Evolutionary conservation across 2,797 vertebrate species (phyloP), one percentile per base, ranked within the genome.

Genomic region (Podargus strigoides): DNA sequence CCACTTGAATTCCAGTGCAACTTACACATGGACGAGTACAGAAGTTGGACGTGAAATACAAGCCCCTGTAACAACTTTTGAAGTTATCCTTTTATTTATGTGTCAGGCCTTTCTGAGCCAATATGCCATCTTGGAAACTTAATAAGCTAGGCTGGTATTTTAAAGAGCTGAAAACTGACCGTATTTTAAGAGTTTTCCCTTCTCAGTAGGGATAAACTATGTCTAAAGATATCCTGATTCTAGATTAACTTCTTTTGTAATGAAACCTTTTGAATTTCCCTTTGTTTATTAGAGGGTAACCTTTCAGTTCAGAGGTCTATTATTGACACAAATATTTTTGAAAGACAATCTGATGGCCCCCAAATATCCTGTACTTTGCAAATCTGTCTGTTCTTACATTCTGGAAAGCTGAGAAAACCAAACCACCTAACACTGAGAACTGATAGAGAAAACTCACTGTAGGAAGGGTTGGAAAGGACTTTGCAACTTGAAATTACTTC

Each of bases 131-230:
- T 85, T 67, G 68, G 73, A 90, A 87, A 93, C 21, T 52, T 39
- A 73, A 53, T 46, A 87, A 80, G 7, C 39, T 87, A 87, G 70
- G 49, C 18, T 58, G 52, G 55, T 68, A 23, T 90, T 94, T 74
- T 91, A 78, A 88, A 90, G 73, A 81, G 62, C 28, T 91, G 52
- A 91, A 53, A 95, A 85, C 36, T 91, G 66, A 80, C 37, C 53
- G 68, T 55, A 60, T 41, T 56, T 89, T 79, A 73, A 34, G 83
- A 95, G 39, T 42, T 77, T 47, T 81, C 32, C 19, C 47, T 69
- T 32, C 47, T 81, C 42, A 41, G 27, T 36, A 42, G 27, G 50
- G 34, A 90, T 68, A 90, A 93, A 79, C 30, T 44, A 47, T 24
- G 34, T 58, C 73, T 76, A 92, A 68, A 93, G 52, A 81, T 72